Base-by-base conservation (phyloP, 1,140 invertebrate genomes). In the Brachionus sp. region DNA sequence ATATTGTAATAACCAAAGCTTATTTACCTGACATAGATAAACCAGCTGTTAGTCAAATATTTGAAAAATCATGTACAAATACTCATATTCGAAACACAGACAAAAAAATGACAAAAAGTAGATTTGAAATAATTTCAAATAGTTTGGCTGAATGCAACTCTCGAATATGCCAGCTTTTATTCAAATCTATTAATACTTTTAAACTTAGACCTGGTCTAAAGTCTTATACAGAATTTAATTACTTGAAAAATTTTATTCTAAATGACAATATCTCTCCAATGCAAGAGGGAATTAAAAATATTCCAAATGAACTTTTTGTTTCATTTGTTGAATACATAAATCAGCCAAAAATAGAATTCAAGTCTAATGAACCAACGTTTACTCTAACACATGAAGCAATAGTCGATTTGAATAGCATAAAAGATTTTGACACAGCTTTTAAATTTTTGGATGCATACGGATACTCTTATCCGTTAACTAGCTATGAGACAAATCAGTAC, bases 401-500 rank as follows among this genome's bases (percentile, higher is more conserved):
- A 33, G 9, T 0, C 10, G 64, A 68, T n/a, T n/a, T 68, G 6
- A 68, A 68, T n/a, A 6, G 5, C 13, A 35, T 68, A 3, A 35
- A 35, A 6, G 29, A 35, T 33, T 68, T 68, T 35, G 25, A 68
- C 10, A 35, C 64, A 35, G 64, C 64, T 13, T n/a, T 39, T 29
- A 35, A 35, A 33, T 68, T 68, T 68, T 68, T 33, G 3, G 25
- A 68, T 1, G 29, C 4, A 2, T 35, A 37, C 64, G 64, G 64
- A 5, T 68, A 33, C 29, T 29, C 64, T 13, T 68, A 68, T 35
- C 64, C 64, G 3, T 35, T 68, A n/a, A 33, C 64, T 35, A 33
- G 25, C 33, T 68, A 68, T 35, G 64, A 68, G 33, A 68, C 64
- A 13, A 68, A 37, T 68, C 64, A 68, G n/a, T 68, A 33, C n/a